phyloP scores from a whole-genome alignment of 1,140 invertebrate species.

The Phymorhynchus buccinoides region DNA sequence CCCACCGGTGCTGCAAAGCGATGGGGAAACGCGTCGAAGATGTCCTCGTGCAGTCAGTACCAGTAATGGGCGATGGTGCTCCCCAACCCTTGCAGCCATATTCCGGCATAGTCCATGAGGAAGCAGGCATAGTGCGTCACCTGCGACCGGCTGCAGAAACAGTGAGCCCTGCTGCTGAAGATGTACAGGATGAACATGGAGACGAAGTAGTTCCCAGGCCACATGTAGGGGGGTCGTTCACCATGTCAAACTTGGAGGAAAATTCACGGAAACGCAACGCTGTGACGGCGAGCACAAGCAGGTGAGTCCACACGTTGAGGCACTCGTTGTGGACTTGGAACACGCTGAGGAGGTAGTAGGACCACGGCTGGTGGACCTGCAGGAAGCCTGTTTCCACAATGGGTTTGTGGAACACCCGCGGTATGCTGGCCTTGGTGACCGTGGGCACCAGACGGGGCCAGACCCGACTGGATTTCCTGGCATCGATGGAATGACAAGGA shows the following conservation, averaged over 20 bases:
- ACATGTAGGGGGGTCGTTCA: slow-evolving; percentile 69
- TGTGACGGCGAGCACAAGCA: slow-evolving; percentile 63
- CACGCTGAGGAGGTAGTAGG: slow-evolving; percentile 68
- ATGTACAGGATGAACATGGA: slow-evolving; percentile 67
- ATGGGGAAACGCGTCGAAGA: slow-evolving; percentile 52
- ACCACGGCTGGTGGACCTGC: slow-evolving; percentile 68
- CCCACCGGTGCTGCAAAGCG: slow-evolving; percentile 60
- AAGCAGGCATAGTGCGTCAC: slow-evolving; percentile 70
- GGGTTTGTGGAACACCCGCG: slow-evolving; percentile 69
- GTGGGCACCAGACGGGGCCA: slow-evolving; percentile 49
- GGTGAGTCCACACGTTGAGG: slow-evolving; percentile 72
- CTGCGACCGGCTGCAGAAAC: slow-evolving; percentile 68
- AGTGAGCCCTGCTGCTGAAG: slow-evolving; percentile 65
- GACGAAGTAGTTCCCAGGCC: slow-evolving; percentile 64
- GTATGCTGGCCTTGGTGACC: slow-evolving; percentile 59
- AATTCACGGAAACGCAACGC: slow-evolving; percentile 52
- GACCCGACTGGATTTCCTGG: background rate
- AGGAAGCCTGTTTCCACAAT: slow-evolving; percentile 71
- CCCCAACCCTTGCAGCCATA: slow-evolving; percentile 71
- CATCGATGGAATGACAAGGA: background rate
- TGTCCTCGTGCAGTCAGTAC: slow-evolving; percentile 63
- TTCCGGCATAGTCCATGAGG: slow-evolving; percentile 72
- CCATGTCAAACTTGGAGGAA: slow-evolving; percentile 61
- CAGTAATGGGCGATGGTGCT: slow-evolving; percentile 68
- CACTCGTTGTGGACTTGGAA: slow-evolving; percentile 73